Evolutionary conservation across 2,888 invertebrate genomes (phyloP).

Genomic region (Anticlea derivata): DNA sequence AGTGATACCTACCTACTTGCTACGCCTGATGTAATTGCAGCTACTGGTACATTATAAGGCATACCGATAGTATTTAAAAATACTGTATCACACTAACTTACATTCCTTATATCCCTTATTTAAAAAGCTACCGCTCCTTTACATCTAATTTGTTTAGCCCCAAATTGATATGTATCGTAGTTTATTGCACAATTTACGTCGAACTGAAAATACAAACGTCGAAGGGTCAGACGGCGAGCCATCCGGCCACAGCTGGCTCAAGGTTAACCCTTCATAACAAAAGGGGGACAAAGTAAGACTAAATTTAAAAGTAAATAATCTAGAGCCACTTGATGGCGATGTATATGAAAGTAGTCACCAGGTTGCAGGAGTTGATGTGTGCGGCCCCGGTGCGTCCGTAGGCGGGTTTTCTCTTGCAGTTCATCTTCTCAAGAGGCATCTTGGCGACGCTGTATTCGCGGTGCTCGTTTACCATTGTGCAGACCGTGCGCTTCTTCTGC

Average conservation of each 20-base stretch:
- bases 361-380: constrained; percentile 43
- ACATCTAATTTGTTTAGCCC: constrained; percentile 67
- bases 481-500: constrained; percentile 93
- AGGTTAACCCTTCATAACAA: constrained; percentile 58
- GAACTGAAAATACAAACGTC: constrained; percentile 50
- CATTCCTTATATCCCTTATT: constrained; percentile 58
- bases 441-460: constrained; percentile 92
- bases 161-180: constrained; percentile 82
- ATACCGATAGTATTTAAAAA: constrained; percentile 72
- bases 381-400: constrained; percentile 66
- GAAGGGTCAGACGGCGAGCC: constrained; percentile 58
- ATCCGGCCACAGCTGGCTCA: constrained; percentile 80
- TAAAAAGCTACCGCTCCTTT: constrained; percentile 76
- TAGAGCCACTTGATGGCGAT: constrained; percentile 65
- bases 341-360: constrained; percentile 54
- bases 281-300: constrained; percentile 47
- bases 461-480: constrained; percentile 91
- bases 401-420: constrained; percentile 88
- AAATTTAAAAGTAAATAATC: constrained; percentile 44
- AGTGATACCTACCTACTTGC: constrained; percentile 58
- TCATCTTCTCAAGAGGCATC: constrained; percentile 92
- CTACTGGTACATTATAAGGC: constrained; percentile 71
- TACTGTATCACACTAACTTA: constrained; percentile 72
- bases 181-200: constrained; percentile 76
- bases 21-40: constrained; percentile 41